Evolutionary conservation across 2,113 vertebrate genomes (phyloP).

Genomic region (Quiscalus mexicanus): DNA sequence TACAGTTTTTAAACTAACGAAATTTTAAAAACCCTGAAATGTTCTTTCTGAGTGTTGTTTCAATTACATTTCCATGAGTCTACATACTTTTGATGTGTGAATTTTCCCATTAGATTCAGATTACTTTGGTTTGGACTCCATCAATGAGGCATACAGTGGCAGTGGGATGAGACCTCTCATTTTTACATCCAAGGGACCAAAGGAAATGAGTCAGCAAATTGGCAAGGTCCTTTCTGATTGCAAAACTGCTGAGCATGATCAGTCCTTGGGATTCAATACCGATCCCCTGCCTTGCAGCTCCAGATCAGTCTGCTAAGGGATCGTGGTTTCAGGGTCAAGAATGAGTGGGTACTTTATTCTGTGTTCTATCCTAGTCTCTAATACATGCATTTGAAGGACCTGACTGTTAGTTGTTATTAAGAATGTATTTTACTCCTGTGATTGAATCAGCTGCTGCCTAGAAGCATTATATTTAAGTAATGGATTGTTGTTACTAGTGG

Average conservation of each 20-base stretch:
- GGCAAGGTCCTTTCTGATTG: conserved; percentile 28
- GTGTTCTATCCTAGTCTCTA: background rate
- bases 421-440: background rate
- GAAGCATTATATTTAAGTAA: background rate
- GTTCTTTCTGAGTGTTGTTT: conserved; percentile 30
- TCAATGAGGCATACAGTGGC: conserved; percentile 4
- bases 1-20: conserved; percentile 3
- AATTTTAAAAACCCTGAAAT: background rate
- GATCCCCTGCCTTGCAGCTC: background rate
- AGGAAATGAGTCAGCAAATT: conserved; percentile 58
- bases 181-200: background rate
- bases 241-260: conserved; percentile 46
- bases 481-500: background rate
- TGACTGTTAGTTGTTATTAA: background rate
- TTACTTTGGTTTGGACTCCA: conserved; percentile 17
- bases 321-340: background rate
- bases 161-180: conserved; percentile 24
- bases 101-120: conserved; percentile 23
- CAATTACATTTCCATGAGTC: conserved; percentile 19
- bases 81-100: conserved; percentile 34
- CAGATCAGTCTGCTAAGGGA: background rate
- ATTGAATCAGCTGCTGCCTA: background rate
- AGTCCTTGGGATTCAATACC: background rate
- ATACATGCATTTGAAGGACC: background rate
- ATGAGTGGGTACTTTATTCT: background rate